These are phyloP conservation scores for Oriolus oriolus DNA, from an alignment of 2,113 vertebrate species.

Conservation along the genomic window DNA sequence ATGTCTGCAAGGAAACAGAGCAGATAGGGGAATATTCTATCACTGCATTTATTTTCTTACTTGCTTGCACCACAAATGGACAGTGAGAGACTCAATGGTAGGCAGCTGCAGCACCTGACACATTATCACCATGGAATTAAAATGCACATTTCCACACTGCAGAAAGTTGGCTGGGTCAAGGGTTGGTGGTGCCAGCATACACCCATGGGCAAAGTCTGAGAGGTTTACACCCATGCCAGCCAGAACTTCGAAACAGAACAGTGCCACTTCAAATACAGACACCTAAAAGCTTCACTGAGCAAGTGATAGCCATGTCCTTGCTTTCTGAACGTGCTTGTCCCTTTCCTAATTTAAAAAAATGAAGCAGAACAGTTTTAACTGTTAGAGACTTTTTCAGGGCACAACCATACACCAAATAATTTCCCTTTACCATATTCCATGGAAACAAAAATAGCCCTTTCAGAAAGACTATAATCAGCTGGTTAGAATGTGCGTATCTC, in stretches of 20 bases:
- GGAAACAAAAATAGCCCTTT: background rate
- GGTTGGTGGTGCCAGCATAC: background rate
- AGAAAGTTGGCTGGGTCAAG: background rate
- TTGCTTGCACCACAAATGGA: background rate
- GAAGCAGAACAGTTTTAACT: background rate
- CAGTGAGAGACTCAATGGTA: background rate
- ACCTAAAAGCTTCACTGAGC: background rate
- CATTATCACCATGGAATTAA: background rate
- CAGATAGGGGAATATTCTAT: background rate
- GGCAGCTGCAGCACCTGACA: background rate
- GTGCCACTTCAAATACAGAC: background rate
- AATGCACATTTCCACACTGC: background rate
- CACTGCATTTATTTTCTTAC: background rate
- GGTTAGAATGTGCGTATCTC: background rate
- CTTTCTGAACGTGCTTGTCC: background rate
- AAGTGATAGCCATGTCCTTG: background rate
- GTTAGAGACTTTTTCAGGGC: background rate
- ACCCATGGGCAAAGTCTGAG: background rate
- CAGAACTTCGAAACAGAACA: background rate
- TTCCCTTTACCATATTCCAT: background rate
- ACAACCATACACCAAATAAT: background rate
- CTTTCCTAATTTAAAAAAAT: background rate
- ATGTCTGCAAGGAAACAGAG: no score
- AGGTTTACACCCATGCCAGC: background rate
- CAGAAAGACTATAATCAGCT: background rate